phyloP scores from a whole-genome alignment of 2,797 vertebrate species.

The Brachyalestes nurse region DNA sequence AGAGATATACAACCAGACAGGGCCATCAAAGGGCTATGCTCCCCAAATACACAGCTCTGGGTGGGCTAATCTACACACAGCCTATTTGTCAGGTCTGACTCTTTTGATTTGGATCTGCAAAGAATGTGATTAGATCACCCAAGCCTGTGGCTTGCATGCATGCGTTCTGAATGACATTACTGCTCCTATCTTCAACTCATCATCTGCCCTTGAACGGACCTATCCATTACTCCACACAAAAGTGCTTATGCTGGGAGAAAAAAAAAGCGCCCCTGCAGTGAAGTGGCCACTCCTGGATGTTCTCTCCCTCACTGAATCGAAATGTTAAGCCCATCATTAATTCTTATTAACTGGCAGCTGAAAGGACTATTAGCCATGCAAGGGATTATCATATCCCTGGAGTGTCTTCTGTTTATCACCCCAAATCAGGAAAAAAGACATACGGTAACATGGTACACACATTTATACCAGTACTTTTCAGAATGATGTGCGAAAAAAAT shows the following conservation, averaged over 20 bases:
- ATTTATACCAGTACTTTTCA: background rate
- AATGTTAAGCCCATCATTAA: conserved; percentile 49
- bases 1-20: conserved; percentile 4
- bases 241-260: conserved; percentile 35
- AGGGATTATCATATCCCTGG: conserved; percentile 42
- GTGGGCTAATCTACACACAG: background rate
- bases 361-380: conserved; percentile 48
- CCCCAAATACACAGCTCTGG: background rate
- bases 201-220: conserved; percentile 41
- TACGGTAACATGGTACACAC: conserved; percentile 1
- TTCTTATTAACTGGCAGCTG: conserved; percentile 55
- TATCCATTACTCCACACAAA: conserved; percentile 28
- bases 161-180: background rate
- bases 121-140: conserved; percentile 17
- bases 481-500: background rate
- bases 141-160: background rate
- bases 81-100: conserved; percentile 17
- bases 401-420: conserved; percentile 43
- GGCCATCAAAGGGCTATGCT: background rate
- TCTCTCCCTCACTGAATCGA: conserved; percentile 7
- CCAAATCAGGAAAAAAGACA: conserved; percentile 1
- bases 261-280: conserved; percentile 23
- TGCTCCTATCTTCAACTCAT: conserved; percentile 28
- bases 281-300: conserved; percentile 8
- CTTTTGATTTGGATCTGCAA: conserved; percentile 10